Evolutionary conservation across 2,113 vertebrate genomes (phyloP).

Genomic region (Cavia porcellus): DNA sequence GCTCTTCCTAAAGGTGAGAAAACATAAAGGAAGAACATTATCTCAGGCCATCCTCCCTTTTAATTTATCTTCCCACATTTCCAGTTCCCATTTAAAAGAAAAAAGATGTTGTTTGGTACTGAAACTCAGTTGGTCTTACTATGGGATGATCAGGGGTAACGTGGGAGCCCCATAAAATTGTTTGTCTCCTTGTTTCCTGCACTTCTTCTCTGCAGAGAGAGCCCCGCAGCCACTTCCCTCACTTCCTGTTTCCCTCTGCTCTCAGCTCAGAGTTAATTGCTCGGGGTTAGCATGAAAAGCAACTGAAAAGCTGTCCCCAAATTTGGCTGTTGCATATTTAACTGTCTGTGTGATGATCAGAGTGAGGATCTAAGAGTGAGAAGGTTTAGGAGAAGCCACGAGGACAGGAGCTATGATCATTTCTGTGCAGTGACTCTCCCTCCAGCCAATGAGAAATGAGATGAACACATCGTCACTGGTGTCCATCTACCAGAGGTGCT

Average conservation of each 20-base stretch:
- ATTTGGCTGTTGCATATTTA: not conserved
- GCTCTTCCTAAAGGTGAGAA: not conserved
- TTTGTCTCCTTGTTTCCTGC: not conserved
- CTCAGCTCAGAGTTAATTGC: not conserved
- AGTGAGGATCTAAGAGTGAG: not conserved
- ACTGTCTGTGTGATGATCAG: not conserved
- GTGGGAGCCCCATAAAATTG: not conserved
- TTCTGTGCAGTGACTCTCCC: not conserved
- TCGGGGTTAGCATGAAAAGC: not conserved
- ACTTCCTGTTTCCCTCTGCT: not conserved
- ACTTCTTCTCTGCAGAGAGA: not conserved
- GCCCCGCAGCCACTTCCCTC: not conserved
- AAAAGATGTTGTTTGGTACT: not conserved
- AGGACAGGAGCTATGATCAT: no score
- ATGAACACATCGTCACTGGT: not conserved
- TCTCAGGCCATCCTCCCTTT: not conserved
- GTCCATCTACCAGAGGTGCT: not conserved
- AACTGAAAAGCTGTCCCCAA: not conserved
- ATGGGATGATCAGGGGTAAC: not conserved
- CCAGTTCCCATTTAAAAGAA: not conserved
- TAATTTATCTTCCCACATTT: not conserved
- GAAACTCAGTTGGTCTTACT: not conserved
- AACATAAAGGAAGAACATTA: not conserved
- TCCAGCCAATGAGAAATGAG: not conserved
- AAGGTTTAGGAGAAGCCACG: not conserved